Percentiles rank a stretch among this genome's conserved stretches.
These are phyloP conservation scores for Ploceus nigricollis DNA, from an alignment of 2,113 vertebrate genomes.

Conservation along the genomic window DNA sequence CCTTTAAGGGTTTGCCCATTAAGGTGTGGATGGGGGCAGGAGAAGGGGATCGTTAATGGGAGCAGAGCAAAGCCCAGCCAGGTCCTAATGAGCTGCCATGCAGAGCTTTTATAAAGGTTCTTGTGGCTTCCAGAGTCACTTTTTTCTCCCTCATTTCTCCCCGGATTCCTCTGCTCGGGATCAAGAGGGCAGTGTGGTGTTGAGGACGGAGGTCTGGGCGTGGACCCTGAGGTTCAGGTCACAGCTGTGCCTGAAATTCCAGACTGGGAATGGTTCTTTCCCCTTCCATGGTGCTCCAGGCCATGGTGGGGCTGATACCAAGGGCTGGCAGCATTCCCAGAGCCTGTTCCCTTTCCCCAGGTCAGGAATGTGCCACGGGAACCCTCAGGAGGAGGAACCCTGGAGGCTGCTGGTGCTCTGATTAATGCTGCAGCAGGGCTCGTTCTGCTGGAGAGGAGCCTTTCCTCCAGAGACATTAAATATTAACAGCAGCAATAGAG, in stretches of 20 bases:
- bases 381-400: not conserved
- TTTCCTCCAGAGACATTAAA: constrained; percentile 64
- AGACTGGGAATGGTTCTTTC: not conserved
- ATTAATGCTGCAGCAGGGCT: constrained; percentile 30
- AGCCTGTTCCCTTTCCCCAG: not conserved
- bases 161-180: not conserved
- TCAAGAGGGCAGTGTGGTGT: not conserved
- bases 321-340: not conserved
- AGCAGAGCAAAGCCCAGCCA: not conserved
- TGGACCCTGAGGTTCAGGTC: not conserved
- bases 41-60: not conserved
- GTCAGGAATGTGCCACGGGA: not conserved
- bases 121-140: not conserved
- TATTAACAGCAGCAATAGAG: constrained; percentile 68
- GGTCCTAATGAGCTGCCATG: not conserved
- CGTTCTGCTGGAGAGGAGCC: constrained; percentile 3
- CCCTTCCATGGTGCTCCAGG: fast-evolving
- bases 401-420: not conserved
- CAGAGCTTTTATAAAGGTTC: not conserved
- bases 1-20: not conserved
- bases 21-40: not conserved
- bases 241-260: not conserved
- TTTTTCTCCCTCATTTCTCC: not conserved
- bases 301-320: fast-evolving
- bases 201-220: not conserved